Evolutionary conservation across 2,113 vertebrate species (phyloP), one percentile per base, ranked within the genome.

Genomic region (Nesoenas mayeri): DNA sequence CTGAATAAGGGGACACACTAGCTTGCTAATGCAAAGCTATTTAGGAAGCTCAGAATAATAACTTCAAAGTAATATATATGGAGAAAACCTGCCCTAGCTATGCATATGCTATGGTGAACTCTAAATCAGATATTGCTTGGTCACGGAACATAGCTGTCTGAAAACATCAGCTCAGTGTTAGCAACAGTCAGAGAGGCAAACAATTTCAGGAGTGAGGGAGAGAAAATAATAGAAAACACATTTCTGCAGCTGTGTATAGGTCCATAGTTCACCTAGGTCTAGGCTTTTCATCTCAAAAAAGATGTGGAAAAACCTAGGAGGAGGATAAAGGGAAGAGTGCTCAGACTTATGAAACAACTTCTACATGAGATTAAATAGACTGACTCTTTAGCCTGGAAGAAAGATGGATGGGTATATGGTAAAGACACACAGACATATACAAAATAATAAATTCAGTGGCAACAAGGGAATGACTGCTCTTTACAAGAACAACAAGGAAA

Each of bases 41-140:
- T 67, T 34, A 51, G 29, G 38, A 42, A 67, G 57, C 20, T 89
- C n/a, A 56, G 57, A 91, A 51, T 34, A 29, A 75, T 70, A 85
- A 66, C 34, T 40, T 50, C 20, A 6, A 64, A 51, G 50, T 29
- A 73, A 40, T 51, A 26, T 31, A 10, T 28, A 9, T 24, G 18
- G 32, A 18, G 11, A 53, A 57, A 79, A 70, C 15, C 67, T 61
- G 28, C 34, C 58, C 15, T 47, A 54, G 9, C 25, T 62, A 3
- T 70, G 25, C 1, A 1, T 54, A 14, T 0, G 0, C 12, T 56
- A 0, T 26, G 25, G 5, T 84, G 56, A 86, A 29, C 54, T 51
- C 32, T 78, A 60, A 80, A 24, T 22, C 66, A 77, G 40, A 31
- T 79, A 36, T 3, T 86, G n/a, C 69, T 66, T 70, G 56, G 26